A percentile compares a stretch with the other conserved stretches of the same genome.
Conservation (phyloP, 2,113 vertebrate species). For the Sceloporus undulatus region DNA sequence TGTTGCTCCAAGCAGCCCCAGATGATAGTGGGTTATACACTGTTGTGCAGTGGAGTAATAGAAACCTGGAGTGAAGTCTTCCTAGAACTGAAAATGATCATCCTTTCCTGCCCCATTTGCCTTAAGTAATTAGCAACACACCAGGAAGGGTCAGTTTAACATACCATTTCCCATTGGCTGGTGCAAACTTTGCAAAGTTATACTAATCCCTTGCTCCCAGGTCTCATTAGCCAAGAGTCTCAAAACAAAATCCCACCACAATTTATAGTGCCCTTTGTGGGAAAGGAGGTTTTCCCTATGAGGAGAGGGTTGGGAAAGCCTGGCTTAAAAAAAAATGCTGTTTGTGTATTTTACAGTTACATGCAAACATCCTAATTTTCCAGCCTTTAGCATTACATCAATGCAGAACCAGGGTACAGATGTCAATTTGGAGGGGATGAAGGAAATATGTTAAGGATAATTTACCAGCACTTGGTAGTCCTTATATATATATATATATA, state of each 20-base stretch:
- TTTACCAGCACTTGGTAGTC: neutral
- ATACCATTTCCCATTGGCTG: slow-evolving; percentile 5
- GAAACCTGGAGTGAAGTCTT: neutral
- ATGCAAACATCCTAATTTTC: neutral
- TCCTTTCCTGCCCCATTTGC: slow-evolving; percentile 24
- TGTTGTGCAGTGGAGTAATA: neutral
- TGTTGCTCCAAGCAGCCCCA: neutral
- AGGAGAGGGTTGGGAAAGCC: neutral
- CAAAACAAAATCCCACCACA: neutral
- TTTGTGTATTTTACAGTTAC: neutral
- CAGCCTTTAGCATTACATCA: neutral
- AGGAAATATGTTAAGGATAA: neutral
- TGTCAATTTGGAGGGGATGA: too few relatives aligned
- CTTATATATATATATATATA: neutral
- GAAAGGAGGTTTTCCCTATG: neutral
- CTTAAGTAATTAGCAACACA: slow-evolving; percentile 36
- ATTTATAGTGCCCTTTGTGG: neutral
- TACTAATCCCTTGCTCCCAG: slow-evolving; percentile 15
- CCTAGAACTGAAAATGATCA: slow-evolving; percentile 2
- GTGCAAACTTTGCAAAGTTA: slow-evolving; percentile 13
- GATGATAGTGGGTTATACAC: neutral
- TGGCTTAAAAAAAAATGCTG: neutral
- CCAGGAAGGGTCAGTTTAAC: slow-evolving; percentile 8
- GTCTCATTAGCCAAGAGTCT: slow-evolving; percentile 25
- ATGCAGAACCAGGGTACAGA: neutral